phyloP scores from a whole-genome alignment of 2,113 vertebrate genomes.

The cat (Felis catus) region F.catus_Fca126_mat1.0 CM031423.1:63633001-63633500 shows the following conservation, averaged over 20 bases:
- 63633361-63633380: background rate
- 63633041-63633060: background rate
- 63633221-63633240: background rate
- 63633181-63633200: background rate
- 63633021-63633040: background rate
- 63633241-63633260: constrained; percentile 84
- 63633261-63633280: constrained; percentile 86
- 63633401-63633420: too few relatives aligned
- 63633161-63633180: background rate
- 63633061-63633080: background rate
- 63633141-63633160: background rate
- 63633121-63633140: background rate
- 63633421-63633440: background rate
- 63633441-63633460: background rate
- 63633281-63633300: constrained; percentile 88
- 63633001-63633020: too few relatives aligned
- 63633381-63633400: background rate
- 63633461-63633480: background rate
- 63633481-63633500: background rate
- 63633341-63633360: background rate
- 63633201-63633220: background rate
- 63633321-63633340: constrained; percentile 10
- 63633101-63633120: background rate
- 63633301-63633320: constrained; percentile 83
- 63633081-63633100: background rate